Evolutionary conservation across 2,888 invertebrate genomes (phyloP).

Genomic region (Calameuta filiformis): DNA sequence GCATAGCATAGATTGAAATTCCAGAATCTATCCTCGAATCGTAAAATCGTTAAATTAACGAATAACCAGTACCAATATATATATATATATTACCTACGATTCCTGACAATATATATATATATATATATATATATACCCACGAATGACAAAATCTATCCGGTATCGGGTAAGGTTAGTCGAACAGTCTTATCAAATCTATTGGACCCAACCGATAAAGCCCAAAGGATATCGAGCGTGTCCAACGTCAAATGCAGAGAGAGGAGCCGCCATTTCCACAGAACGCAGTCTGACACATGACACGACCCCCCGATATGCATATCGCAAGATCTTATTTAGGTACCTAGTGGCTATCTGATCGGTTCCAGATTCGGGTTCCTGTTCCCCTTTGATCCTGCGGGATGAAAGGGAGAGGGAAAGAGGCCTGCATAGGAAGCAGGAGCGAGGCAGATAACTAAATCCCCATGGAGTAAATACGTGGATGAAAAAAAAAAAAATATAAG

Average conservation of each 20-base stretch:
- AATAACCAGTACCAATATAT: background rate
- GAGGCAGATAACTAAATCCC: background rate
- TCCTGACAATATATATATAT: background rate
- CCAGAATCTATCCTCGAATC: background rate
- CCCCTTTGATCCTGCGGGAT: slow-evolving; percentile 8
- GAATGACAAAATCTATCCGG: background rate
- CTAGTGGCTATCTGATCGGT: slow-evolving; percentile 16
- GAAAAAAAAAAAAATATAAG: background rate
- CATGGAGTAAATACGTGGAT: background rate
- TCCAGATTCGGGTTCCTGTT: slow-evolving; percentile 7
- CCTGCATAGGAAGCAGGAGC: background rate
- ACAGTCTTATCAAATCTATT: background rate
- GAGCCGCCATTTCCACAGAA: background rate
- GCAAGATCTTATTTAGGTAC: slow-evolving; percentile 12
- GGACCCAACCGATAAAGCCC: background rate
- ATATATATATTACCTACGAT: too few relatives aligned
- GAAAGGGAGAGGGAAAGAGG: background rate
- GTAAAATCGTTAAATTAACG: background rate
- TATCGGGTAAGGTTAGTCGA: background rate
- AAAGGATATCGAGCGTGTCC: background rate
- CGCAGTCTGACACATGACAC: slow-evolving; percentile 13
- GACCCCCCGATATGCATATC: slow-evolving; percentile 17
- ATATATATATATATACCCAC: background rate
- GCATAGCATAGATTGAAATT: background rate
- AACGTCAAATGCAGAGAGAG: background rate